Base-by-base conservation (phyloP, 2,888 invertebrate genomes). In the Micropterix aruncella region DNA sequence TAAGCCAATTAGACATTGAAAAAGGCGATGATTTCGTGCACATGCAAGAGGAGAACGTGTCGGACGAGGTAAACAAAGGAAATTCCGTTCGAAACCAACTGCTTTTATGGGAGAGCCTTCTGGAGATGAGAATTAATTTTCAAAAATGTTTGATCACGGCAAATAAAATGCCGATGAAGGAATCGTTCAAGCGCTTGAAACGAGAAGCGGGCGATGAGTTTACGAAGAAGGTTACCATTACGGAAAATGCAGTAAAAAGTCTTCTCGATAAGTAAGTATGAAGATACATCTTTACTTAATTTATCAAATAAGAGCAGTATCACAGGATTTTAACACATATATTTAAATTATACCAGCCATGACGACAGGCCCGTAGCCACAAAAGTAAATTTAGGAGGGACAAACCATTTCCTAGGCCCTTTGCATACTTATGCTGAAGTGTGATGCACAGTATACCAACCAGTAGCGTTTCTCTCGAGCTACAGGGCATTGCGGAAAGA, bases 121-220 rank as follows among this genome's bases (percentile, higher is more conserved):
- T 95, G 17, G 92, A 95, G 64, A 73, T 83, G 58, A 74, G 95
- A 51, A 94, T 95, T 53, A 84, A 87, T 56, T 62, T 93, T 17
- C 94, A 95, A 60, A 87, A 91, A 59, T 77, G 84, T 54, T 60
- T 92, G 43, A 65, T 74, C 38, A 74, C 77, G 12, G 77, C 83
- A 1, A 94, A 94, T 61, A 81, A 80, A 57, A 71, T 94, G 63
- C 93, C 93, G 0, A 75, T 83, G 52, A 58, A 64, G 16, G 72
- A 78, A 4, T 58, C 57, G 3, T 77, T 76, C 53, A 56, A 62
- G 7, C 54, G 65, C 41, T 62, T 77, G 27, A 66, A 59, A 48
- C 52, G 57, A 37, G 52, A 51, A 19, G 58, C 64, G 1, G 67
- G 69, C 40, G 57, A 64, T 37, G 70, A 75, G 19, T 79, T 80